Conservation (phyloP, 2,888 invertebrate species). For the Nezara viridula region DNA sequence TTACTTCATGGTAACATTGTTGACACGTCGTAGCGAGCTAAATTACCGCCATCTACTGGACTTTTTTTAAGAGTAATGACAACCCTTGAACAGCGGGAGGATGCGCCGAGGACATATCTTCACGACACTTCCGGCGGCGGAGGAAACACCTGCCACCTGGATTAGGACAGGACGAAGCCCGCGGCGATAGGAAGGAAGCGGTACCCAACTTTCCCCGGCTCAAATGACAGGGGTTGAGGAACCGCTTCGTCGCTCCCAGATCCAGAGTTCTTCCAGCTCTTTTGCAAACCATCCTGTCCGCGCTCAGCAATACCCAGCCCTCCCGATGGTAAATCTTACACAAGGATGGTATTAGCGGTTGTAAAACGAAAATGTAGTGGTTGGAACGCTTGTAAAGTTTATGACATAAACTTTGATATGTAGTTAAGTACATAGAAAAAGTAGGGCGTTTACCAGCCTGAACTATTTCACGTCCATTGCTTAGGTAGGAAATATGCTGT, state of each 20-base stretch:
- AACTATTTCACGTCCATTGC: not conserved
- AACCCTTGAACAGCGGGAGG: not conserved
- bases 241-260: not conserved
- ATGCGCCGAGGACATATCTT: not conserved
- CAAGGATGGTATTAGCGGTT: not conserved
- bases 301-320: not conserved
- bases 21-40: not conserved
- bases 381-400: not conserved
- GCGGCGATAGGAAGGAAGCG: not conserved
- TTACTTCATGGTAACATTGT: not conserved
- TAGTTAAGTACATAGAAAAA: not conserved
- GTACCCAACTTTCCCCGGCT: not conserved
- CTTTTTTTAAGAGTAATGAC: slow-evolving; percentile 5
- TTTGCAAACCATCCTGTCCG: not conserved
- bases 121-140: slow-evolving; percentile 23
- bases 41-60: not conserved
- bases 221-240: slow-evolving; percentile 33
- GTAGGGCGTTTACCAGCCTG: not conserved
- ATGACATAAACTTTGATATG: not conserved
- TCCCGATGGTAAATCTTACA: not conserved
- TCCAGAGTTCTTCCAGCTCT: not conserved
- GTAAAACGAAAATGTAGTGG: not conserved
- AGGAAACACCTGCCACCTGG: not conserved
- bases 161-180: slow-evolving; percentile 32
- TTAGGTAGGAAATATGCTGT: not conserved